Evolutionary conservation across 2,888 invertebrate species (phyloP), one percentile per base, ranked within the genome.

Genomic region (Mythimna albipuncta): DNA sequence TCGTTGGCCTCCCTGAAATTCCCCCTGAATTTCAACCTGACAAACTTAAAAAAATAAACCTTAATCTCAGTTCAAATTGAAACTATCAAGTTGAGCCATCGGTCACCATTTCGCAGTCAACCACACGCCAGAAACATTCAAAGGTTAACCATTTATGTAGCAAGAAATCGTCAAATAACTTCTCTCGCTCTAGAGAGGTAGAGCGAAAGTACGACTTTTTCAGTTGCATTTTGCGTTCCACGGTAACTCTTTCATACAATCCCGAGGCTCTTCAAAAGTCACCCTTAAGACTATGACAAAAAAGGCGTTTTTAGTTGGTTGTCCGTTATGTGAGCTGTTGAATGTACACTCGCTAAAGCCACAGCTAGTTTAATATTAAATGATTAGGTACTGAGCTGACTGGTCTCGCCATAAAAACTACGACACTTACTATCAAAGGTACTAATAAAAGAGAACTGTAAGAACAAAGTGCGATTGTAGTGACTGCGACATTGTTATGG

Each of bases 371-470:
- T 89, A 88, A 89, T 89, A 89, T 90, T 90, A 91, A 92, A 90
- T 91, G 89, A 92, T 92, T 92, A 90, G 89, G 87, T 90, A 91
- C 89, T 85, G 85, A 88, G 84, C 85, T 87, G 86, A 83, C 86
- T 87, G 88, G 89, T 83, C 85, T 83, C 83, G 88, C 89, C 87
- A 89, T 93, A 93, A 94, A 94, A 94, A 92, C 91, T 89, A 88
- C 90, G 91, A 90, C 92, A 93, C 92, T 92, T 90, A 88, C 91
- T 91, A 93, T 93, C 93, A 93, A 92, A 94, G 90, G 90, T 89
- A 89, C 91, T 92, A 93, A 93, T 94, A 94, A 94, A 94, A 93
- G 89, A 89, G 90, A 92, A 91, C 89, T 89, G 88, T 90, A 89
- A 91, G 89, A 91, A 91, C 89, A 87, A 89, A 90, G 90, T 89